Evolutionary conservation across 2,113 vertebrate species (phyloP).

Genomic region (Chunga burmeisteri): DNA sequence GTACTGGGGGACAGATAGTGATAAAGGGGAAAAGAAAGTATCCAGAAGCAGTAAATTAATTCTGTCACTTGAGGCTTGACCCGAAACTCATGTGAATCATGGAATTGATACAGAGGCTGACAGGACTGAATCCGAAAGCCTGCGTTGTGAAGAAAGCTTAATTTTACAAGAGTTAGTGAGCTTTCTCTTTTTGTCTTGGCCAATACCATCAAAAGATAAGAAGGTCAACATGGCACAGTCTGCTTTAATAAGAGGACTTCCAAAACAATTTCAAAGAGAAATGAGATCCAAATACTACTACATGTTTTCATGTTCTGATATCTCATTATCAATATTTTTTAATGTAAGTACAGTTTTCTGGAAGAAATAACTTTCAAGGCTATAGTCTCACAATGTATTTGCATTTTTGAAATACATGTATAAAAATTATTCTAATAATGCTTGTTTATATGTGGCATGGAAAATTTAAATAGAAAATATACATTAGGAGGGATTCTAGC

Average conservation of each 20-base stretch:
- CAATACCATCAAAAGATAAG: neutral
- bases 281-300: neutral
- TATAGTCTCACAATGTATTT: neutral
- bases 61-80: neutral
- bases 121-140: neutral
- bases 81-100: neutral
- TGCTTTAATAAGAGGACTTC: neutral
- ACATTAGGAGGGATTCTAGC: neutral
- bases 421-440: conserved; percentile 26
- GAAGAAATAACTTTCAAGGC: neutral
- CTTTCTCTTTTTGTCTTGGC: neutral
- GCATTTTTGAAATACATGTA: neutral
- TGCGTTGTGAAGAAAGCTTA: neutral
- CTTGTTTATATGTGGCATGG: neutral
- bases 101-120: neutral
- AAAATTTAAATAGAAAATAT: conserved; percentile 27
- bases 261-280: neutral
- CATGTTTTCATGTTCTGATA: neutral
- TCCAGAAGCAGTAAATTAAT: neutral
- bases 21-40: neutral
- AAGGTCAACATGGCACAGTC: neutral
- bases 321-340: neutral
- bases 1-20: neutral
- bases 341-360: neutral
- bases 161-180: neutral